Evolutionary conservation across 1,140 invertebrate genomes (phyloP), one percentile per base, ranked within the genome.

Genomic region (Apolygus lucorum): DNA sequence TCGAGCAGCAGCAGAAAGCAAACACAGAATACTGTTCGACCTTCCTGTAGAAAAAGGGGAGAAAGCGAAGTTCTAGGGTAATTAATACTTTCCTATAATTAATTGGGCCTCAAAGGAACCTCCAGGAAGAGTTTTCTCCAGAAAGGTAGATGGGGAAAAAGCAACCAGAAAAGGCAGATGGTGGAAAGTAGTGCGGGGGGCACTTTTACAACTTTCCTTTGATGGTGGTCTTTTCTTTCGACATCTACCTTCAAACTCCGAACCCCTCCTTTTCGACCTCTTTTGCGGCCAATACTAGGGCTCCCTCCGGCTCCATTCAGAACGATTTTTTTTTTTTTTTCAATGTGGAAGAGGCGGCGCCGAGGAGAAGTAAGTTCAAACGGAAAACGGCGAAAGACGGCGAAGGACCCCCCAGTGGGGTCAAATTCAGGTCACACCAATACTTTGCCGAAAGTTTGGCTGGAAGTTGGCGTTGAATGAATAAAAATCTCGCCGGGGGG

Each of bases 31-130:
- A 11, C 22, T 22, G 13, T 11, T 4, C 22, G 4, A 13, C 54
- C 22, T 24, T 59, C 54, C 54, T 17, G 22, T 22, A 22, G 2
- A 21, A 59, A 59, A 59, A 59, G 54, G 54, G 4, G 54, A 59
- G 22, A 22, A 11, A 4, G 22, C 22, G 54, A 59, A 59, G 54
- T 59, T 59, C 11, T 59, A 24, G 54, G 54, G 54, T 59, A 59
- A 59, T 59, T 59, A 59, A 59, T 59, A 59, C 54, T 59, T 59
- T 59, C 54, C 54, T 59, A 59, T 59, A 59, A 59, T 59, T 59
- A 59, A 59, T 59, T 59, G 54, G 54, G 54, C 22, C 54, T 59
- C 54, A 13, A 17, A 59, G 22, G 54, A 24, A 49, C 34, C 17
- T 17, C 34, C 17, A 17, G 17, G 22, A 59, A 59, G 22, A 59